A percentile compares a stretch with the other conserved stretches of the same genome.
Evolutionary conservation across 2,113 vertebrate genomes (phyloP).

Genomic region (Leucoraja erinaceus): DNA sequence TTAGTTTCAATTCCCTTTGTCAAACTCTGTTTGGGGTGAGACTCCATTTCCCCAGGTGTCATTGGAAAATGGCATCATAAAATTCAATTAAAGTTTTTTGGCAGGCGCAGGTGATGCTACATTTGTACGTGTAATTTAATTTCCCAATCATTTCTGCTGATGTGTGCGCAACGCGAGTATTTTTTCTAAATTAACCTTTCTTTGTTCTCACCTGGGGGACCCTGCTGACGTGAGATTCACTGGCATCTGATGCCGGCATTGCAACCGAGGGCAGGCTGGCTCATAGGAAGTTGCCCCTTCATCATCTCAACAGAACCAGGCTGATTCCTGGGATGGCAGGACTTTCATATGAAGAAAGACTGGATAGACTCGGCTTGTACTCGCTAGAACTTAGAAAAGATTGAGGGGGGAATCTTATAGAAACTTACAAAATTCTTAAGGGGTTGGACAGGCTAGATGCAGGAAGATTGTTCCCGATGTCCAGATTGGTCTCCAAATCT

Average conservation of each 20-base stretch:
- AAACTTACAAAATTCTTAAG: too few species aligned
- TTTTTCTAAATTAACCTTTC: conserved; percentile 33
- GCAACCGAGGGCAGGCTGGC: not conserved
- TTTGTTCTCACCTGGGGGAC: conserved; percentile 27
- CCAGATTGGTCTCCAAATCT: too few species aligned
- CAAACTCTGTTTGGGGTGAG: conserved; percentile 38
- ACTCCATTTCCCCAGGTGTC: conserved; percentile 28
- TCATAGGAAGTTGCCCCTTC: not conserved
- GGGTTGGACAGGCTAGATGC: too few species aligned
- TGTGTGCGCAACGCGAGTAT: conserved; percentile 42
- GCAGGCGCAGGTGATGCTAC: conserved; percentile 46
- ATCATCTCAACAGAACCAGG: not conserved
- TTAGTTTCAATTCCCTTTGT: conserved; percentile 27
- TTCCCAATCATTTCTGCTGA: conserved; percentile 51
- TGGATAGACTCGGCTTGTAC: too few species aligned
- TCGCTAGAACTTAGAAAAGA: too few species aligned
- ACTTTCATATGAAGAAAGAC: too few species aligned
- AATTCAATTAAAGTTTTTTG: conserved; percentile 48
- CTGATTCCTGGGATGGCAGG: too few species aligned
- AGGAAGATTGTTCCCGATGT: too few species aligned
- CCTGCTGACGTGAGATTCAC: not conserved
- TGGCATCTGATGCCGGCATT: conserved; percentile 1
- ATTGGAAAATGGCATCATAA: conserved; percentile 43
- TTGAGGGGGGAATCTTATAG: too few species aligned
- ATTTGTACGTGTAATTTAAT: conserved; percentile 59